Evolutionary conservation across 2,113 vertebrate genomes (phyloP), one percentile per base, ranked within the genome.

Genomic region (Alexandromys fortis): DNA sequence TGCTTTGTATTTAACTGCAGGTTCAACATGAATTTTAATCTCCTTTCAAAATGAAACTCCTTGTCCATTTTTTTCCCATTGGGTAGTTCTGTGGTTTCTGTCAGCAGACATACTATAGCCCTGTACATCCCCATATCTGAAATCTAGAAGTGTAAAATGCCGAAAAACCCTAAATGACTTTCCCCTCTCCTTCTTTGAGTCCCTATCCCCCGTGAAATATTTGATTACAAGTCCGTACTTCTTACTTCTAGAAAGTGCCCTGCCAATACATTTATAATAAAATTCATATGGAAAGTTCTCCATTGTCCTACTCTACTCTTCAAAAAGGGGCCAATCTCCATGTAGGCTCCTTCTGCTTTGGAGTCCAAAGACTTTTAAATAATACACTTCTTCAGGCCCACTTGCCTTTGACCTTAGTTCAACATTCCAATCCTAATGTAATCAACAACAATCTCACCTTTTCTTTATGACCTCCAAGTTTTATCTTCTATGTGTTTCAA

Each of bases 101-200:
- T 68, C 22, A 65, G 12, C 7, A 58, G 24, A 16, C 47, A 85
- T 47, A 0, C 0, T 5, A 19, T 11, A 77, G 49, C 5, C 0
- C 8, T 67, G 12, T 0, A 2, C 0, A 42, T 42, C 19, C 65
- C 1, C 3, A 17, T 5, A 4, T 55, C 14, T 19, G 78, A 87
- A 77, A 3, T 3, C 49, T 67, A 28, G 17, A 67, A 72, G 22
- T 14, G 10, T 61, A 42, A 24, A 30, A 8, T 85, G 35, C 24
- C 63, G 26, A 45, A 38, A 85, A 61, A 61, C 1, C 38, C 63
- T 49, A 63, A 78, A 76, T 22, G 5, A 63, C 38, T 70, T 24
- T 9, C n/a, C 76, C 1, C 26, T 45, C 1, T 49, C 11, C 5
- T 82, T 61, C 22, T 75, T 28, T 1, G 17, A 26, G 0, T 9